Evolutionary conservation across 2,888 invertebrate genomes (phyloP).

Genomic region (Mesorhabditis spiculigera): DNA sequence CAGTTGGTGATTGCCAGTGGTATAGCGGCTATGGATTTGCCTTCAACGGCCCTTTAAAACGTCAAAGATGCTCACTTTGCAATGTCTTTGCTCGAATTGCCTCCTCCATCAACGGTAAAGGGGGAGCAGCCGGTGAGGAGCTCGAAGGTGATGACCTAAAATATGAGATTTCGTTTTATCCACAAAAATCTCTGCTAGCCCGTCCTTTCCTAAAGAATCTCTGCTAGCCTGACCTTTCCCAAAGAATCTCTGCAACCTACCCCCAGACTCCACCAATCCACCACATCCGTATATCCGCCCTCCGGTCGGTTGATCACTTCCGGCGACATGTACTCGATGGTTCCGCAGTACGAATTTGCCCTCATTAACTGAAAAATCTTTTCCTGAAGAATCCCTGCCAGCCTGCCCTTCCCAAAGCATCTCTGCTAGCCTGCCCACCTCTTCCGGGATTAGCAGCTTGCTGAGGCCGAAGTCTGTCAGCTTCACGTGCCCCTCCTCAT

Average conservation of each 20-base stretch:
- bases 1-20: too few species aligned
- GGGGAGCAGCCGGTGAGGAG: slow-evolving; percentile 92
- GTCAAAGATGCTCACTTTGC: slow-evolving; percentile 66
- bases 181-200: too few species aligned
- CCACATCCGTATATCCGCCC: slow-evolving; percentile 65
- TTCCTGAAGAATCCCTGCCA: slow-evolving; percentile 6
- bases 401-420: slow-evolving; percentile 15
- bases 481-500: slow-evolving; percentile 85
- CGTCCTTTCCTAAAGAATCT: too few species aligned
- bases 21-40: background rate
- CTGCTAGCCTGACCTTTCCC: too few species aligned
- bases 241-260: slow-evolving; percentile 8
- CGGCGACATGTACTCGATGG: slow-evolving; percentile 71
- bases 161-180: background rate
- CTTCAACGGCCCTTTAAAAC: slow-evolving; percentile 9
- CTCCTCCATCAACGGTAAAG: slow-evolving; percentile 90
- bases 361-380: slow-evolving; percentile 44
- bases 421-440: slow-evolving; percentile 19
- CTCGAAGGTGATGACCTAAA: slow-evolving; percentile 80
- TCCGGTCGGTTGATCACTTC: slow-evolving; percentile 45
- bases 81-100: slow-evolving; percentile 89
- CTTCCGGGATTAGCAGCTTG: slow-evolving; percentile 65
- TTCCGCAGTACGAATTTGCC: slow-evolving; percentile 97
- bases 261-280: slow-evolving; percentile 98
- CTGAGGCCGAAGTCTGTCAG: slow-evolving; percentile 95